Conservation (phyloP, 2,113 vertebrate species). For the Plecotus auritus region DNA sequence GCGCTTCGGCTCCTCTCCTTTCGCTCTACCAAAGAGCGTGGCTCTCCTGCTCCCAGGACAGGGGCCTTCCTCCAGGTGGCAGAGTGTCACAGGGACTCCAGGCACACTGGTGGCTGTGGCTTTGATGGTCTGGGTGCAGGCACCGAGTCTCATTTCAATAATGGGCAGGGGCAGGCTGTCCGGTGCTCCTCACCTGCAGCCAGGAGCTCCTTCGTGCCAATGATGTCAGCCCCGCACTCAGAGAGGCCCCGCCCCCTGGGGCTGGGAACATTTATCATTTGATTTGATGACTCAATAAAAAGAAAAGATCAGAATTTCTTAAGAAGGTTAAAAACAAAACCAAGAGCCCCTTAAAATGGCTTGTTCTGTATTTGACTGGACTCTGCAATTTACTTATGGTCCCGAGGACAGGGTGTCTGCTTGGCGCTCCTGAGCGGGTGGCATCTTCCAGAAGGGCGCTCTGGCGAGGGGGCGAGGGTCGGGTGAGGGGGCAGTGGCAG, state of each 20-base stretch:
- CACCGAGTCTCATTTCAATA: fast-evolving
- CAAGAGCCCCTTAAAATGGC: not conserved
- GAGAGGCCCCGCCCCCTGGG: not conserved
- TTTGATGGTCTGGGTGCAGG: not conserved
- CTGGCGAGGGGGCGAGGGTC: no score
- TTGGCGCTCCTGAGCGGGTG: not conserved
- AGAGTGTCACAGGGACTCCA: not conserved
- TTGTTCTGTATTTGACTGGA: not conserved
- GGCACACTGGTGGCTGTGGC: not conserved
- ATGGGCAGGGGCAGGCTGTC: not conserved
- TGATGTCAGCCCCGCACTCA: not conserved
- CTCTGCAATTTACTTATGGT: not conserved
- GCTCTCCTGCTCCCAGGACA: not conserved
- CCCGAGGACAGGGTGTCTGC: not conserved
- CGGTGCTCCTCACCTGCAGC: fast-evolving
- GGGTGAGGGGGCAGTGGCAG: not conserved
- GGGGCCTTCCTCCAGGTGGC: not conserved
- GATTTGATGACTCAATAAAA: not conserved
- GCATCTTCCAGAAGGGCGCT: not conserved
- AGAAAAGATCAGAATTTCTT: not conserved
- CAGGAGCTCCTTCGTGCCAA: not conserved
- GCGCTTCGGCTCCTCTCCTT: not conserved
- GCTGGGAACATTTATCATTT: not conserved
- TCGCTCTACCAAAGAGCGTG: not conserved
- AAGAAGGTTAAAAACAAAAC: not conserved